Evolutionary conservation across 2,113 vertebrate genomes (phyloP).

Genomic region (Microtus montanus): DNA sequence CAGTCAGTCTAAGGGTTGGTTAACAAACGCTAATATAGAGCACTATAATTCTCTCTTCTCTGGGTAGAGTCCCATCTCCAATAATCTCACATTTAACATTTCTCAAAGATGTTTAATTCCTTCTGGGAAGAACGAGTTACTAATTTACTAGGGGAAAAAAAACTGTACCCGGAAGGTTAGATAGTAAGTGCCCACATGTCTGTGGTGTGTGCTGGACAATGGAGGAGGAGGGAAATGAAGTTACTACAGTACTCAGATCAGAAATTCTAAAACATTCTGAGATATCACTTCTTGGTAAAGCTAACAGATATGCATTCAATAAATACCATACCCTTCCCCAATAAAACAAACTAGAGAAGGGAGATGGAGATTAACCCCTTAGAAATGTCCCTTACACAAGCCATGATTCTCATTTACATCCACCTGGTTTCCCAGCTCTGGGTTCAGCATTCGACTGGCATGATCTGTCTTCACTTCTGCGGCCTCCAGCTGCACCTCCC

Average conservation of each 20-base stretch:
- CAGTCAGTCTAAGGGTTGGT: neutral
- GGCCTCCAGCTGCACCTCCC: neutral
- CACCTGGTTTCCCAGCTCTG: neutral
- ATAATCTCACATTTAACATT: constrained; percentile 11
- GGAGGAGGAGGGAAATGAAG: neutral
- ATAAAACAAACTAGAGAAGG: neutral
- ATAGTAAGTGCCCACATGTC: neutral
- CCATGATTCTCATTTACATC: neutral
- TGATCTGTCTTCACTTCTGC: neutral
- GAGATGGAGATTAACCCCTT: neutral
- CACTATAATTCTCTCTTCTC: neutral
- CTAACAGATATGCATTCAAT: neutral
- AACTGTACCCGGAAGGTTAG: neutral
- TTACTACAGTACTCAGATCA: neutral
- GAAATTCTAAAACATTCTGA: neutral
- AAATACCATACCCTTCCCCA: neutral
- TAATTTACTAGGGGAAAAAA: neutral
- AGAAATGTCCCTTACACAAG: neutral
- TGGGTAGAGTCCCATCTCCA: neutral
- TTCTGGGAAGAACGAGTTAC: neutral
- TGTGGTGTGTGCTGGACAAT: neutral
- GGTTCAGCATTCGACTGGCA: neutral
- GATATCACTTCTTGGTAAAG: neutral
- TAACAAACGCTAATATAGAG: neutral
- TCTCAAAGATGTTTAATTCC: constrained; percentile 25